Base-by-base conservation (phyloP, 1,140 invertebrate genomes). In the Cyclargus thomasi region DNA sequence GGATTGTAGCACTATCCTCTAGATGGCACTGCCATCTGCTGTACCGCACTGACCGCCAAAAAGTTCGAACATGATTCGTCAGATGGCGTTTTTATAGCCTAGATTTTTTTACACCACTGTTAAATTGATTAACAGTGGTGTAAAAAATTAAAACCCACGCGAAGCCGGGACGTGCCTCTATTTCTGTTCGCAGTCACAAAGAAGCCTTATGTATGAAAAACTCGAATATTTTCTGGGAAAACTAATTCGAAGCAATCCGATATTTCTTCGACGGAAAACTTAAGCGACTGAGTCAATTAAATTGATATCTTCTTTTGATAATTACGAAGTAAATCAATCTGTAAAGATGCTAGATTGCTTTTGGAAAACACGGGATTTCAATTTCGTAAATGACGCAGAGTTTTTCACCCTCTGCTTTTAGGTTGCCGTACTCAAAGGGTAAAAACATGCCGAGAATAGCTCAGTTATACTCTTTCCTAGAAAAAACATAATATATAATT, bases 281-380 rank as follows among this genome's bases (percentile, higher is more conserved):
- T 47, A 47, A 64, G 39, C 29, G 29, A 7, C 53, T 64, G 11
- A 53, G 18, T 64, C 39, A 64, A 64, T 64, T 64, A 47, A 36
- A 20, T 64, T 47, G 29, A 64, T 64, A 36, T 64, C 63, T 53
- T 64, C 63, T 47, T 64, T 64, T 64, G 63, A 64, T 64, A 64
- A 64, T 64, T 64, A 64, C 36, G 47, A 39, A 21, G 63, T 64
- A 64, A 64, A 64, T 64, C 63, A 64, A 64, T 64, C 63, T 47
- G 47, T 47, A 64, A 47, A 21, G 39, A 64, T 47, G 11, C 39
- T 16, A 47, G 63, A 64, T 47, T 64, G 22, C 39, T 64, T 16
- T 20, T 18, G 20, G 20, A 64, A 64, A 20, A 64, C n/a, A 64
- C 36, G 63, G 63, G 39, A 22, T n/a, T 14, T 8, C 10, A 47